Evolutionary conservation across 2,888 invertebrate species (phyloP).

Genomic region (Sesia bembeciformis): DNA sequence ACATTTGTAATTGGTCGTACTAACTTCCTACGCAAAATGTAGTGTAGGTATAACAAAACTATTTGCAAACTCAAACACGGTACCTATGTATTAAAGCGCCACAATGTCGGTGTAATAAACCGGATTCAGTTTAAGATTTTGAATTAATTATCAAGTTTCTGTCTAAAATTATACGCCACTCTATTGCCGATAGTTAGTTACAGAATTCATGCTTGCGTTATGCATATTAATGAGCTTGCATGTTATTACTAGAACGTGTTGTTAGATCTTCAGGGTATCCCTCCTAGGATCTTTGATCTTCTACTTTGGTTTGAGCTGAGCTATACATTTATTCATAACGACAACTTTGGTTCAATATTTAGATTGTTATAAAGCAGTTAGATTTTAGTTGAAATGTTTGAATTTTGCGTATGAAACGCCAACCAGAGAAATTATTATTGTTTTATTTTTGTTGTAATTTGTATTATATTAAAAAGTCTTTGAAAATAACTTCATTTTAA

Average conservation of each 20-base stretch:
- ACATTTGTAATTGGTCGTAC: not conserved
- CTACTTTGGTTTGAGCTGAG: not conserved
- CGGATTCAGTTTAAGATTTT: conserved; percentile 46
- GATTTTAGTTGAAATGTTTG: not conserved
- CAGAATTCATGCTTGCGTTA: conserved; percentile 46
- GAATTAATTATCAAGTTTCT: conserved; percentile 62
- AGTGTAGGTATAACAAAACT: not conserved
- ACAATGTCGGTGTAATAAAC: conserved; percentile 38
- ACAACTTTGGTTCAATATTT: not conserved
- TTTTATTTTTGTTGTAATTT: too few relatives aligned
- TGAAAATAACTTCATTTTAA: too few relatives aligned
- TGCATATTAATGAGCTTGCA: conserved; percentile 60
- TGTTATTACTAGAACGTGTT: conserved; percentile 43
- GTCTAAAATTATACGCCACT: conserved; percentile 43
- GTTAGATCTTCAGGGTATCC: conserved; percentile 1
- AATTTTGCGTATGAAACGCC: too few relatives aligned
- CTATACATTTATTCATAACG: not conserved
- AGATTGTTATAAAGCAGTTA: not conserved
- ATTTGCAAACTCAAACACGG: conserved; percentile 15
- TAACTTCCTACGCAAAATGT: not conserved
- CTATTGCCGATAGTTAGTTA: conserved; percentile 48
- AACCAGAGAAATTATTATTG: too few relatives aligned
- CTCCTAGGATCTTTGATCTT: not conserved
- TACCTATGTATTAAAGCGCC: conserved; percentile 21
- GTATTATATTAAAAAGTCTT: too few relatives aligned